Evolutionary conservation across 2,113 vertebrate species (phyloP), one percentile per base, ranked within the genome.

Genomic region (Rutilus rutilus): DNA sequence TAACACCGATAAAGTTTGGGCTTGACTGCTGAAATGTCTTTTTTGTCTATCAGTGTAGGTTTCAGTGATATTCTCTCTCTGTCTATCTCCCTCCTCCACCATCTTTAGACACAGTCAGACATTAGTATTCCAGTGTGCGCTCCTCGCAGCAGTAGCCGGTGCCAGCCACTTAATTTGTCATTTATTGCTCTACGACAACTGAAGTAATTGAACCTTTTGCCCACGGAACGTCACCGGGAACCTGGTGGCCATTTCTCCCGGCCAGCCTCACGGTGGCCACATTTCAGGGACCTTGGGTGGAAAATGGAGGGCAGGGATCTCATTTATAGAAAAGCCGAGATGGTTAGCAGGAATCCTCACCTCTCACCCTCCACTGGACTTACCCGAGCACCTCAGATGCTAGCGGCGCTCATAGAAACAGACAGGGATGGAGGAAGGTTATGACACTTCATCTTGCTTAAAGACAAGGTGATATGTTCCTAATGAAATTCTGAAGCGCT

Each of bases 171-270:
- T 94, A 92, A 94, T 94, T 94, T 92, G 91, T 93, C 91, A 93
- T 94, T 93, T 94, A 94, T 94, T 93, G 93, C 91, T 91, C 91
- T 91, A 92, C 92, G 94, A 93, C 93, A 94, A 93, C 92, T 93
- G 91, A 90, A 90, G 92, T 95, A 94, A 94, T 93, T 94, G 93
- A 93, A 93, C 92, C 90, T 90, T 90, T 91, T 91, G 92, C 91
- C 91, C 88, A 91, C 84, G 89, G 90, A 92, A 83, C 86, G 79
- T 89, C 92, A 86, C 89, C 86, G 89, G 89, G 86, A 90, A 88
- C 92, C 90, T 86, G 81, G 88, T 92, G 92, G 90, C 84, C 42
- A n/a, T 39, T 87, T 90, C 87, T 84, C 89, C 80, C 86, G 21
- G 47, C n/a, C 33, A 74, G 21, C 87, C 86, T 88, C 69, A 81